phyloP scores from a whole-genome alignment of 2,888 invertebrate genomes.

The Cheilosia variabilis region DNA sequence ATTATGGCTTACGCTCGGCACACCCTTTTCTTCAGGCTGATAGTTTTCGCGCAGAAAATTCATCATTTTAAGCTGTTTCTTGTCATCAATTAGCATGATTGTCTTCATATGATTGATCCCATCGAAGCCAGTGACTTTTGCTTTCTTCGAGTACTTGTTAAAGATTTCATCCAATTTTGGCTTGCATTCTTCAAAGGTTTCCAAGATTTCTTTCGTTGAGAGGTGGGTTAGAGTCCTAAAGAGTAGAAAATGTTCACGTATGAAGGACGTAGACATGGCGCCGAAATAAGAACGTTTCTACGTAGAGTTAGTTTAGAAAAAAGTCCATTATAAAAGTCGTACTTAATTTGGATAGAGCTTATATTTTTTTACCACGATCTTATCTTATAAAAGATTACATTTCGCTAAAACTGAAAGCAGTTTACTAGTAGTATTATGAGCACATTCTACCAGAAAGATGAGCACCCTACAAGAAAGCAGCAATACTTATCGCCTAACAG shows the following conservation, averaged over 20 bases:
- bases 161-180: conserved; percentile 76
- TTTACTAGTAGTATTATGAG: no score
- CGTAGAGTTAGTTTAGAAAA: no score
- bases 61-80: conserved; percentile 77
- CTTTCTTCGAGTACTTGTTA: conserved; percentile 71
- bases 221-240: conserved; percentile 66
- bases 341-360: no score
- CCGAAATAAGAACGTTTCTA: no score
- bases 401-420: no score
- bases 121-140: conserved; percentile 67
- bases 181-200: conserved; percentile 46
- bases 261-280: no score
- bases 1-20: conserved; percentile 55
- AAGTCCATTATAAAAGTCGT: no score
- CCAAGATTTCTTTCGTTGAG: conserved; percentile 54
- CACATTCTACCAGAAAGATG: no score
- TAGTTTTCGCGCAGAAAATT: conserved; percentile 72
- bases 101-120: conserved; percentile 77
- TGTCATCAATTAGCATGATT: conserved; percentile 77
- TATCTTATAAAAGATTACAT: no score
- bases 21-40: conserved; percentile 60
- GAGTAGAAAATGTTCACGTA: neutral
- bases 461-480: no score
- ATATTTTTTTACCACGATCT: no score
- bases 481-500: no score